Conservation (phyloP, 2,888 invertebrate species). For the Hofmannophila pseudospretella region DNA sequence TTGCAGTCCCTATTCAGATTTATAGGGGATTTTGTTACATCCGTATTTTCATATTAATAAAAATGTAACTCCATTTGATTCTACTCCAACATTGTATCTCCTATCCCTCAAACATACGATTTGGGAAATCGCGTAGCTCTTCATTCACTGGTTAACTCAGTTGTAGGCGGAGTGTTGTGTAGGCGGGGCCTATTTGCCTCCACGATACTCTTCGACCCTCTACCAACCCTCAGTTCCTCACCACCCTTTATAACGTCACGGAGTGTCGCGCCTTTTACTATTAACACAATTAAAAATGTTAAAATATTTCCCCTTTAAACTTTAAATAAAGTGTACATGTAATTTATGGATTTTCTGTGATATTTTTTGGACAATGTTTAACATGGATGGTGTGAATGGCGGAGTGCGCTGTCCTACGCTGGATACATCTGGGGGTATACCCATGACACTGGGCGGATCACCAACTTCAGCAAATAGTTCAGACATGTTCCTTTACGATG, state of each 20-base stretch:
- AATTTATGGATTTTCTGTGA: not conserved
- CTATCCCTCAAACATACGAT: no score
- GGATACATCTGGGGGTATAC: conserved; percentile 28
- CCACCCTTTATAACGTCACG: not conserved
- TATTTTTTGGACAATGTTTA: conserved; percentile 20
- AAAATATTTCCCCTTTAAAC: no score
- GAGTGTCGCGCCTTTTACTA: not conserved
- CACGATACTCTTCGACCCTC: not conserved
- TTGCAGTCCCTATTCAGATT: no score
- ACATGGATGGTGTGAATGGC: conserved; percentile 43
- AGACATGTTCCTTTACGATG: conserved; percentile 84
- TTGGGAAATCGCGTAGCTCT: no score
- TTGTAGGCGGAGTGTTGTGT: not conserved
- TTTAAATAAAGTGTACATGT: no score
- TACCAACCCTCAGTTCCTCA: conserved; percentile 1
- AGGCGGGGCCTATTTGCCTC: not conserved
- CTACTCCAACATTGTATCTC: no score
- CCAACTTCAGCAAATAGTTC: conserved; percentile 77
- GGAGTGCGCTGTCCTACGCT: conserved; percentile 28
- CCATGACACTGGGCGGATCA: conserved; percentile 35
- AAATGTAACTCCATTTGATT: no score
- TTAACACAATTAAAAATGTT: no score
- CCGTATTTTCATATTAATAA: no score
- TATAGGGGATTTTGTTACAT: no score
- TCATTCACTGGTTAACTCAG: no score